Evolutionary conservation across 2,888 invertebrate genomes (phyloP).

Genomic region (Vesta saturnalis): DNA sequence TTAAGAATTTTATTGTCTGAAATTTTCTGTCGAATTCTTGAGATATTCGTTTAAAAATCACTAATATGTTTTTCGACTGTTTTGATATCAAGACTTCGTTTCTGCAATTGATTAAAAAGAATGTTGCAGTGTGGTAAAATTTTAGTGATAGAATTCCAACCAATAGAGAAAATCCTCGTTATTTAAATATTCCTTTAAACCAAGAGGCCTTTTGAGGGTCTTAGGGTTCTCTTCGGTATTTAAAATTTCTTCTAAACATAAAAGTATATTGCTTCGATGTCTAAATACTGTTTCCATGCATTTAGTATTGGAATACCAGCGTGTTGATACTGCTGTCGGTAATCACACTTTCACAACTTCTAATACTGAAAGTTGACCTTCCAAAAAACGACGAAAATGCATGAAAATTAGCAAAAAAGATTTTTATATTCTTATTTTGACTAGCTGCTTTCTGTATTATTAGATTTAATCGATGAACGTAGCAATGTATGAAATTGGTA

Average conservation of each 20-base stretch:
- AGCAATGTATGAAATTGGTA: too few relatives aligned
- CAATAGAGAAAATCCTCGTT: slow-evolving; percentile 29
- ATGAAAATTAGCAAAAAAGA: slow-evolving; percentile 9
- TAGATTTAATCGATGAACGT: too few relatives aligned
- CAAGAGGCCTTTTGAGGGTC: slow-evolving; percentile 15
- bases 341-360: slow-evolving; percentile 23
- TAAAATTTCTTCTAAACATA: slow-evolving; percentile 11
- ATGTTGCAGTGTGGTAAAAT: slow-evolving; percentile 20
- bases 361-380: slow-evolving; percentile 7
- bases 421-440: too few relatives aligned
- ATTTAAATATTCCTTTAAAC: slow-evolving; percentile 10
- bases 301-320: slow-evolving; percentile 34
- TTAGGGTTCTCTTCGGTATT: background rate
- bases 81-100: slow-evolving; percentile 6
- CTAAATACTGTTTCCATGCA: slow-evolving; percentile 27
- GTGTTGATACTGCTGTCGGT: slow-evolving; percentile 21
- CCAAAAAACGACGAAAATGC: background rate
- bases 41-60: slow-evolving; percentile 17
- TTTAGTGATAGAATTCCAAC: slow-evolving; percentile 16
- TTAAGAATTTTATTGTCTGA: too few relatives aligned
- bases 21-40: too few relatives aligned
- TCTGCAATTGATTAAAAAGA: slow-evolving; percentile 20
- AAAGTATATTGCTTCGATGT: background rate
- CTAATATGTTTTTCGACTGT: slow-evolving; percentile 22
- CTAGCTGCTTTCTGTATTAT: too few relatives aligned